These are phyloP conservation scores for Melanerpes aurifrons DNA, from an alignment of 2,113 vertebrate species.

Conservation along the genomic window DNA sequence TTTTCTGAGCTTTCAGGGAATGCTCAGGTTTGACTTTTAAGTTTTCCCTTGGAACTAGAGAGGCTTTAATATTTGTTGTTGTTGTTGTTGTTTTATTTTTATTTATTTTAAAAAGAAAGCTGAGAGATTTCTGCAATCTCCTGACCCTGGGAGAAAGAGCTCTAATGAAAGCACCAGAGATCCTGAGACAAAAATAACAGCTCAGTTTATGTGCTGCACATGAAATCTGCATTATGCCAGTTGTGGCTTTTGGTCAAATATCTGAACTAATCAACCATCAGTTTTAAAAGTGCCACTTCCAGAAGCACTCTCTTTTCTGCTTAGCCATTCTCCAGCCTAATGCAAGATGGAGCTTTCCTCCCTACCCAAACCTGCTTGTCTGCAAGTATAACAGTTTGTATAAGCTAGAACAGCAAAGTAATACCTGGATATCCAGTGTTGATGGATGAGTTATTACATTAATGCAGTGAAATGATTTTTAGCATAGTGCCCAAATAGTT, in stretches of 20 bases:
- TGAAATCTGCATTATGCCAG: background rate
- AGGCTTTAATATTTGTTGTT: background rate
- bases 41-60: slow-evolving; percentile 5
- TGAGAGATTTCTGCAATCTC: background rate
- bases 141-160: background rate
- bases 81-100: background rate
- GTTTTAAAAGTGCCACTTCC: background rate
- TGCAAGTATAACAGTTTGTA: slow-evolving; percentile 20
- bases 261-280: background rate
- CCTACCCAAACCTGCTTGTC: background rate
- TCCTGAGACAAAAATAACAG: background rate
- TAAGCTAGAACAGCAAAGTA: slow-evolving; percentile 34
- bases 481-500: background rate
- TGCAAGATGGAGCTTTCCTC: background rate
- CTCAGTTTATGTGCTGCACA: background rate
- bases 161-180: slow-evolving; percentile 1
- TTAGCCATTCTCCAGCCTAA: background rate
- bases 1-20: slow-evolving; percentile 23
- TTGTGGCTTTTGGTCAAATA: background rate
- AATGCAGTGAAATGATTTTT: slow-evolving; percentile 14
- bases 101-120: slow-evolving; percentile 21
- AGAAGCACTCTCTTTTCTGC: background rate
- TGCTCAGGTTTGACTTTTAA: slow-evolving; percentile 9
- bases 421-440: slow-evolving; percentile 21
- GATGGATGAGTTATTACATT: slow-evolving; percentile 20